Conservation (phyloP, 2,113 vertebrate genomes). For the Caranx ignobilis region DNA sequence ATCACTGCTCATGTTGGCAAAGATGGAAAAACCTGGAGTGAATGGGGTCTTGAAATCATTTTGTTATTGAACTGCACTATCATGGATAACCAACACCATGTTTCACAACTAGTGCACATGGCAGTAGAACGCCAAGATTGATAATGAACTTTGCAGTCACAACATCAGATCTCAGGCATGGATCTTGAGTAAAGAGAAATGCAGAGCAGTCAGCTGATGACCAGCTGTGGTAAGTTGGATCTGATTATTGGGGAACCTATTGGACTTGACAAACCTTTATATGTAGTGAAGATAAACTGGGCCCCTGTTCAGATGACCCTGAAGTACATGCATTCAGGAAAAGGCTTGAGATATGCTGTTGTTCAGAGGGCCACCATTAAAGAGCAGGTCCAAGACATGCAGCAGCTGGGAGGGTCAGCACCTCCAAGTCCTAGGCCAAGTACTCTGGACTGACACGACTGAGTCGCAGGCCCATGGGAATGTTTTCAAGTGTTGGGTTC, state of each 20-base stretch:
- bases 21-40: not conserved
- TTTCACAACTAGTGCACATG: conserved; percentile 9
- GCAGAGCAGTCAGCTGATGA: conserved; percentile 28
- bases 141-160: conserved; percentile 41
- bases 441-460: not conserved
- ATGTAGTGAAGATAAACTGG: not conserved
- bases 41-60: conserved; percentile 22
- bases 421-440: not conserved
- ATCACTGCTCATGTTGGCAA: conserved; percentile 18
- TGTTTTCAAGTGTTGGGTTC: not conserved
- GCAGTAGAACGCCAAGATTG: not conserved
- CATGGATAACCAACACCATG: not conserved
- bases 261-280: conserved; percentile 29
- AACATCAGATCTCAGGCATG: conserved; percentile 9
- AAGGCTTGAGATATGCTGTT: not conserved
- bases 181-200: conserved; percentile 36
- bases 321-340: not conserved
- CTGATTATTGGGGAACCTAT: not conserved
- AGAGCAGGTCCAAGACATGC: not conserved
- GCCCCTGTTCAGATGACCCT: not conserved
- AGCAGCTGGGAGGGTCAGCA: not conserved
- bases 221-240: conserved; percentile 17
- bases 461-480: not conserved
- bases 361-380: not conserved
- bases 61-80: conserved; percentile 4